phyloP scores from a whole-genome alignment of 1,140 invertebrate species.

The Lucilia cuprina region DNA sequence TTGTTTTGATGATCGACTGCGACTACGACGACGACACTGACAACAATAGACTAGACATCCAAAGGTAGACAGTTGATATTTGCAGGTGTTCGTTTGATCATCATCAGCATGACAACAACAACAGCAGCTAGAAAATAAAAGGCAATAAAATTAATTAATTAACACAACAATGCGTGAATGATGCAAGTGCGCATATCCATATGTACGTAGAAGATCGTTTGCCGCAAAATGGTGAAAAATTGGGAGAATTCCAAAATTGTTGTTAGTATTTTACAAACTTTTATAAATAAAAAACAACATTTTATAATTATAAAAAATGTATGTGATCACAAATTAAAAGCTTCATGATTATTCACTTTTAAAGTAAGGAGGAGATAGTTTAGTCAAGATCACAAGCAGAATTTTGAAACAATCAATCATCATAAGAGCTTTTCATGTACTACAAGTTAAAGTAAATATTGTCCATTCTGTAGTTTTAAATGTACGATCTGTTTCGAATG shows the following conservation, averaged over 20 bases:
- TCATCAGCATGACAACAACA: background rate
- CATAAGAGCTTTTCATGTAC: too few species aligned
- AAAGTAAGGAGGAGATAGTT: too few species aligned
- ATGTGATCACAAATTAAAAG: too few species aligned
- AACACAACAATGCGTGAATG: constrained; percentile 2
- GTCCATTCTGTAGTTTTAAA: too few species aligned
- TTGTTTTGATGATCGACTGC: background rate
- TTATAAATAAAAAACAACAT: too few species aligned
- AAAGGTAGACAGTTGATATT: background rate
- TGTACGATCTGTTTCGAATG: too few species aligned
- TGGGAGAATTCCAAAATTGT: background rate
- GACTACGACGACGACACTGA: background rate
- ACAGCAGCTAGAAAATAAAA: background rate
- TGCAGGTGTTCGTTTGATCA: constrained; percentile 1
- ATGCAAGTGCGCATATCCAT: background rate
- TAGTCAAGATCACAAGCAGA: too few species aligned
- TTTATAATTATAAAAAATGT: too few species aligned
- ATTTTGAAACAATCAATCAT: too few species aligned
- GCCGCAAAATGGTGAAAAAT: background rate
- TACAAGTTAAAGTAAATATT: too few species aligned
- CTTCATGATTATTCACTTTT: too few species aligned
- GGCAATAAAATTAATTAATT: background rate
- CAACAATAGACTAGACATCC: background rate
- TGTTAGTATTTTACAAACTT: too few species aligned
- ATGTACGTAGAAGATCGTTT: background rate